Evolutionary conservation across 2,797 vertebrate species (phyloP).

Genomic region (Parotocinclus haroldoi): DNA sequence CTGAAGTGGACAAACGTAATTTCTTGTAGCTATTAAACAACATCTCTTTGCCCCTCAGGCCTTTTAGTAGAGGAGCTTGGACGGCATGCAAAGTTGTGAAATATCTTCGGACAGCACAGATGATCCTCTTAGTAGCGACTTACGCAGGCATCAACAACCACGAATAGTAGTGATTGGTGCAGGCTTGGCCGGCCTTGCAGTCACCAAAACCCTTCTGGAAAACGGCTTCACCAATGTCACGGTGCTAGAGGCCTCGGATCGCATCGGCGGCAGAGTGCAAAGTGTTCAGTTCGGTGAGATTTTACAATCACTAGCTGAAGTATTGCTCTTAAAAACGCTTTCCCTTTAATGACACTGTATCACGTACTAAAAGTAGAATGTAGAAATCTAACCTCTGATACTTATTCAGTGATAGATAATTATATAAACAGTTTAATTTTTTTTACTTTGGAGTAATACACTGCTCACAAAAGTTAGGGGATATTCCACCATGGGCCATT

Average conservation of each 20-base stretch:
- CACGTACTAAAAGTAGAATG: no score
- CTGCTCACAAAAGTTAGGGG: no score
- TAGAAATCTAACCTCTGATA: no score
- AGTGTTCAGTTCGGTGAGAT: slow-evolving; percentile 88
- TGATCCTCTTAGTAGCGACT: slow-evolving; percentile 97
- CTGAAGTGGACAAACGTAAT: no score
- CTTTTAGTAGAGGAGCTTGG: slow-evolving; percentile 90
- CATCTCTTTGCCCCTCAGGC: slow-evolving; percentile 64
- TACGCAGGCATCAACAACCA: slow-evolving; percentile 90
- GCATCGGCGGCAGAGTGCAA: slow-evolving; percentile 91
- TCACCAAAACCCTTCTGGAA: slow-evolving; percentile 87
- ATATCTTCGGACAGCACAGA: slow-evolving; percentile 98
- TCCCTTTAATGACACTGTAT: no score
- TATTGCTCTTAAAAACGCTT: no score
- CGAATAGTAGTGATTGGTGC: slow-evolving; percentile 96
- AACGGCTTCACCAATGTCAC: slow-evolving; percentile 95
- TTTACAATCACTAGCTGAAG: no score
- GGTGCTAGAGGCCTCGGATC: slow-evolving; percentile 91
- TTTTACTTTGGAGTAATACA: no score
- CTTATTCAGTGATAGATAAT: no score
- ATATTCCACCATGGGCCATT: no score
- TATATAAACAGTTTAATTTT: no score
- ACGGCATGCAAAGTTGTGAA: slow-evolving; percentile 99
- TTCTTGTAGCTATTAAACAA: background rate
- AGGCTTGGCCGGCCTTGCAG: slow-evolving; percentile 92